Base-by-base conservation (phyloP, 2,888 invertebrate species). In the Eulithis prunata region DNA sequence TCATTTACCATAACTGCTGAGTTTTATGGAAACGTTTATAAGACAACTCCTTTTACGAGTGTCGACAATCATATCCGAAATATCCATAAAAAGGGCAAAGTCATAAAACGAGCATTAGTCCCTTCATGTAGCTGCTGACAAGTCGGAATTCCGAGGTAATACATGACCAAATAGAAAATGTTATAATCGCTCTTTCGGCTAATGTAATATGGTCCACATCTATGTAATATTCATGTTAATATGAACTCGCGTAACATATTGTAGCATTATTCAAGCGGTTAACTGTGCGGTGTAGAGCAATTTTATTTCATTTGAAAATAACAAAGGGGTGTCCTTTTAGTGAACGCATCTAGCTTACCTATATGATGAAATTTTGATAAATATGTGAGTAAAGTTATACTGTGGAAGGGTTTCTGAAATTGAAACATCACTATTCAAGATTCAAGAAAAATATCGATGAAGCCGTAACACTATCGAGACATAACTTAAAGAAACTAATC, bases 71-170 rank as follows among this genome's bases (percentile, higher is more conserved):
- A 87, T 89, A 87, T 85, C 81, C 82, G 82, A 85, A 84, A 86
- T 86, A 85, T 82, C 81, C 85, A 83, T 90, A 88, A 90, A 90
- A 88, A 85, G 83, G 87, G 84, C 81, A 81, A 78, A 78, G 81
- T 83, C 87, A 84, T 90, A 89, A 90, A 90, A 82, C 80, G 83
- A 78, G 79, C 87, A 87, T 90, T 89, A 88, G 87, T 83, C 86
- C 86, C 86, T 84, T 79, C 80, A 78, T 78, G 79, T 81, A 83
- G 79, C 77, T 80, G 84, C 86, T 84, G 86, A 85, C 83, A 79
- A 67, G 75, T 82, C 83, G 76, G 77, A 80, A 79, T 77, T 77
- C 81, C 77, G 75, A 74, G 76, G 75, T 75, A 75, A 77, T 74
- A 74, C 72, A 69, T 69, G 74, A 69, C 62, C 76, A 71, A 71